These are phyloP conservation scores for Drosophila putrida DNA, from an alignment of 2,888 invertebrate species.

Conservation along the genomic window DNA sequence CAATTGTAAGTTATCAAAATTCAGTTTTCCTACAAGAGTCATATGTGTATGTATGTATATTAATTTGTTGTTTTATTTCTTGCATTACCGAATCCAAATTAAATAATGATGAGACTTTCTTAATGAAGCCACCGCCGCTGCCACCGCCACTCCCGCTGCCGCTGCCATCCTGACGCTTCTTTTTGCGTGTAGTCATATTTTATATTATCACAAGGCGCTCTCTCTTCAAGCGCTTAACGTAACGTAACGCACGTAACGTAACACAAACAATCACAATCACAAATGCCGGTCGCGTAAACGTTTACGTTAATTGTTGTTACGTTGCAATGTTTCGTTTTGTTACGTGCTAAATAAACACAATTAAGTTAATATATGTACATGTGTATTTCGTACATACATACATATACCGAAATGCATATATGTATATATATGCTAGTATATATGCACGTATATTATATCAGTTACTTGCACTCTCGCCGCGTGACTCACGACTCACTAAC, in stretches of 20 bases:
- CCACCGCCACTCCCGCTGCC: conserved; percentile 78
- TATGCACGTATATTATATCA: not conserved
- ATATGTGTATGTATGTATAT: not conserved
- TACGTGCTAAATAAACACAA: conserved; percentile 50
- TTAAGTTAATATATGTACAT: conserved; percentile 30
- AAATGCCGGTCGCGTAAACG: conserved; percentile 56
- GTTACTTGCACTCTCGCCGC: conserved; percentile 46
- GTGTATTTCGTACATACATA: conserved; percentile 24
- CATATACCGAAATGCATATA: not conserved
- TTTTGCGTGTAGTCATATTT: conserved; percentile 88
- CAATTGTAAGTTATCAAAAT: not conserved
- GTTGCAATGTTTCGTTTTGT: conserved; percentile 38
- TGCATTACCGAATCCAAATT: conserved; percentile 92
- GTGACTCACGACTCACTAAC: conserved; percentile 54
- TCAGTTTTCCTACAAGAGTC: not conserved
- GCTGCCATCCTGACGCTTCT: conserved; percentile 88
- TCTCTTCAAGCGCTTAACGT: conserved; percentile 29
- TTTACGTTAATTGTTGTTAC: conserved; percentile 58
- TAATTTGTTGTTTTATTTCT: conserved; percentile 4
- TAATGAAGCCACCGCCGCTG: conserved; percentile 89
- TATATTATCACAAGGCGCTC: conserved; percentile 50
- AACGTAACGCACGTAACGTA: conserved; percentile 49
- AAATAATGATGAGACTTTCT: conserved; percentile 95
- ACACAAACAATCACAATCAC: conserved; percentile 39
- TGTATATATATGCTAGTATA: not conserved